Base-by-base conservation (phyloP, 1,140 invertebrate species). In the Ceratina australensis region DNA sequence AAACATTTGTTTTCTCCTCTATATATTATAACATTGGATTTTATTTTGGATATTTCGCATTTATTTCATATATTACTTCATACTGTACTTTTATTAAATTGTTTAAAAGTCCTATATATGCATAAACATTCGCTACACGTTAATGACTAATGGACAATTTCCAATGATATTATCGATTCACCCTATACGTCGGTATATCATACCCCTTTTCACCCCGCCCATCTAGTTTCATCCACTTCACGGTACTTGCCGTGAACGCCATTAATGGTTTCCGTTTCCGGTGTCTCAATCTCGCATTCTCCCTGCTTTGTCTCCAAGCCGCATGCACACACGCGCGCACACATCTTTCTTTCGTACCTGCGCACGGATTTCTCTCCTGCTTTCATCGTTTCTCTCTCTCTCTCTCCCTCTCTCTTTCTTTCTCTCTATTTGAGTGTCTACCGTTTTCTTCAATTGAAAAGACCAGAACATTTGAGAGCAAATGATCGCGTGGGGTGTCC, bases 191-290 rank as follows among this genome's bases (percentile, higher is more conserved):
- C 63, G 20, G 22, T 22, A 13, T 15, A 26, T 26, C 59, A 15
- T 15, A 42, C 49, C 50, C 67, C n/a, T 24, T 16, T 22, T 33
- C 60, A 65, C 67, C 77, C 52, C 65, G 42, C 79, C 82, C 86
- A 78, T 28, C 67, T 24, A 59, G 57, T 74, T 47, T 72, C 68
- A 73, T 74, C 84, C 72, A 83, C 84, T 82, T 67, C 68, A 81
- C 68, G 73, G 79, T 72, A 72, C 81, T 83, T 66, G 74, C 81
- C 83, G 79, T 80, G 74, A 78, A 80, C 82, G 72, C 81, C 82
- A 84, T 84, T 84, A 84, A 84, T 83, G 81, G 81, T 59, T 84
- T 85, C 83, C 83, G 83, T 79, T 84, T 85, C 79, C 83, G 82
- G 71, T 78, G 83, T 85, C 83, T 84, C 79, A 79, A 84, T 85